Percentiles rank a stretch among this genome's conserved stretches.
These are phyloP conservation scores for Channallabes apus DNA, from an alignment of 2,797 vertebrate species.

Conservation along the genomic window DNA sequence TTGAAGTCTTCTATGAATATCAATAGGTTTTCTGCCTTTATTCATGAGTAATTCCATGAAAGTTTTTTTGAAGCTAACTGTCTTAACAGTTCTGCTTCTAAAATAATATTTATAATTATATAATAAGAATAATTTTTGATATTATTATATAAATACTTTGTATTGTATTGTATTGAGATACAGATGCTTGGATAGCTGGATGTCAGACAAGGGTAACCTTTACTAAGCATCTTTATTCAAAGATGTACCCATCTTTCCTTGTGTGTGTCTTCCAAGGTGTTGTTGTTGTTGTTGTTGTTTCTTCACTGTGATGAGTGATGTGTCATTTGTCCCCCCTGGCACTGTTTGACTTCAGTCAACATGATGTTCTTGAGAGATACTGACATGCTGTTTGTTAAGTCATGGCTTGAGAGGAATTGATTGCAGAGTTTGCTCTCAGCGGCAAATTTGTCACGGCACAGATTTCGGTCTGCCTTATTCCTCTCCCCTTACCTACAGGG, in stretches of 20 bases:
- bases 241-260: not conserved
- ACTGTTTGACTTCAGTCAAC: constrained; percentile 28
- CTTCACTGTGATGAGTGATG: not conserved
- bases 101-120: too few relatives aligned
- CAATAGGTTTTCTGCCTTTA: too few relatives aligned
- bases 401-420: constrained; percentile 33
- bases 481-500: not conserved
- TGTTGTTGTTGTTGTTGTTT: constrained; percentile 14
- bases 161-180: too few relatives aligned
- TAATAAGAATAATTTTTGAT: not conserved
- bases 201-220: not conserved
- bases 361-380: constrained; percentile 31
- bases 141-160: too few relatives aligned
- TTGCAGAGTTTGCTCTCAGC: constrained; percentile 12
- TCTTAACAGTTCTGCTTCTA: not conserved
- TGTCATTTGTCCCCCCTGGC: not conserved
- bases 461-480: not conserved
- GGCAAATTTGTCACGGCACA: not conserved
- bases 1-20: too few relatives aligned
- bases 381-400: constrained; percentile 25
- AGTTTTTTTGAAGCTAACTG: not conserved
- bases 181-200: too few relatives aligned
- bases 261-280: not conserved
- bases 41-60: too few relatives aligned
- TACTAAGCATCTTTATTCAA: not conserved